Conservation (phyloP, 64 coral and sea anemone genomes). For the Astreopora myriophthalma region DNA sequence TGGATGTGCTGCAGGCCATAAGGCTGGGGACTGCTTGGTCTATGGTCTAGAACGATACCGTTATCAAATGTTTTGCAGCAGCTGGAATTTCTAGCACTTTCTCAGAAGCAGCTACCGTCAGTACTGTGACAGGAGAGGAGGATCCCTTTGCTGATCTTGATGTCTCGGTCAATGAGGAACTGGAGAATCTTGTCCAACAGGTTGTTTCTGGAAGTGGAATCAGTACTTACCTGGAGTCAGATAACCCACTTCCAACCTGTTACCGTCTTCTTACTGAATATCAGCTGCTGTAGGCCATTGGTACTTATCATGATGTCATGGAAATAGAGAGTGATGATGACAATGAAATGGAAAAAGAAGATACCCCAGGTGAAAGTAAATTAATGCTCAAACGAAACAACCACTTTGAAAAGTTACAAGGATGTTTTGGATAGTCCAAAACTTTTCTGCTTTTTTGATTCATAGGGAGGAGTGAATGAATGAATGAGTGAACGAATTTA, state of each 20-base stretch:
- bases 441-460: not conserved
- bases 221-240: slow-evolving; percentile 1
- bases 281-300: slow-evolving; percentile 29
- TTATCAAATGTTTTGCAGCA: slow-evolving; percentile 41
- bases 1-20: slow-evolving; percentile 57
- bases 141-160: slow-evolving; percentile 47
- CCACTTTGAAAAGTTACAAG: slow-evolving; percentile 9
- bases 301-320: slow-evolving; percentile 6
- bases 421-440: not conserved
- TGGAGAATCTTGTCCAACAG: slow-evolving; percentile 29
- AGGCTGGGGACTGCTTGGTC: slow-evolving; percentile 48
- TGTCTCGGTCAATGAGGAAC: slow-evolving; percentile 19
- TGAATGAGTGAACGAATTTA: too few relatives aligned
- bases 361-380: slow-evolving; percentile 1
- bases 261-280: slow-evolving; percentile 15
- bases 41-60: slow-evolving; percentile 29
- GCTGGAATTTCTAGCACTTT: slow-evolving; percentile 31
- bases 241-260: slow-evolving; percentile 27
- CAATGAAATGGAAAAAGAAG: slow-evolving; percentile 16
- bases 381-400: too few relatives aligned
- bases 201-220: slow-evolving; percentile 41
- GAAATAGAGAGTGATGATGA: slow-evolving; percentile 25
- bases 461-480: too few relatives aligned
- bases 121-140: slow-evolving; percentile 16
- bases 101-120: slow-evolving; percentile 10